phyloP scores from a whole-genome alignment of 2,888 invertebrate genomes.

The Drosophila engyochracea region DNA sequence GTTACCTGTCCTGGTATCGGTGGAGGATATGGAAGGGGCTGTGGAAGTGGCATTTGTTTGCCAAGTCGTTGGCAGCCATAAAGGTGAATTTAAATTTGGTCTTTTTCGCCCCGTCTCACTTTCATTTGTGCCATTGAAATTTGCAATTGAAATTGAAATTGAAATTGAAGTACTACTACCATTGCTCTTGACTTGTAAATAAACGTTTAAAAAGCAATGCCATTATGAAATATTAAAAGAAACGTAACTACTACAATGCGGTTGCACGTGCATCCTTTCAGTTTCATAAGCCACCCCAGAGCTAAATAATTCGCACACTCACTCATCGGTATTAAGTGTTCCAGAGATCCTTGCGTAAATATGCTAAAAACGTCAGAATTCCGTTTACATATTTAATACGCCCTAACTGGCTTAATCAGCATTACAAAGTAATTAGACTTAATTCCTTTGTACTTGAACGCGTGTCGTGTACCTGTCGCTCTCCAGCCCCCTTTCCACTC shows the following conservation, averaged over 20 bases:
- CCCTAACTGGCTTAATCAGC: conserved; percentile 77
- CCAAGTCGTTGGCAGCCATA: conserved; percentile 62
- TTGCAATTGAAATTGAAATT: conserved; percentile 45
- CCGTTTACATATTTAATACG: conserved; percentile 76
- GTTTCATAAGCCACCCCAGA: not conserved
- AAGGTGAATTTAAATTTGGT: conserved; percentile 76
- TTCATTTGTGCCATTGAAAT: conserved; percentile 55
- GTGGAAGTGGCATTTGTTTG: conserved; percentile 43
- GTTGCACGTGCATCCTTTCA: conserved; percentile 5
- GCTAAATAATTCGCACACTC: not conserved
- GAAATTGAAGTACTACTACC: conserved; percentile 6
- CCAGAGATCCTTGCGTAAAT: conserved; percentile 36
- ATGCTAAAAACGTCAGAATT: conserved; percentile 65
- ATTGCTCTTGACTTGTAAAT: conserved; percentile 30
- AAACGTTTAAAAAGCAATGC: conserved; percentile 18
- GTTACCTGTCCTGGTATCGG: conserved; percentile 8
- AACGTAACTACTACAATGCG: not conserved
- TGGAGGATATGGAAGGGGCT: accelerated
- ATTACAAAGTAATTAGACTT: conserved; percentile 81
- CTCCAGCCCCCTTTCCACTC: conserved; percentile 1
- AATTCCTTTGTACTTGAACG: conserved; percentile 74
- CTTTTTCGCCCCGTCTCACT: conserved; percentile 42
- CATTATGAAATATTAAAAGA: conserved; percentile 26
- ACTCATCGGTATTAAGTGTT: not conserved
- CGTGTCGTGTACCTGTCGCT: conserved; percentile 30